phyloP scores from a whole-genome alignment of 2,113 vertebrate species.

The Chelonoidis abingdonii region DNA sequence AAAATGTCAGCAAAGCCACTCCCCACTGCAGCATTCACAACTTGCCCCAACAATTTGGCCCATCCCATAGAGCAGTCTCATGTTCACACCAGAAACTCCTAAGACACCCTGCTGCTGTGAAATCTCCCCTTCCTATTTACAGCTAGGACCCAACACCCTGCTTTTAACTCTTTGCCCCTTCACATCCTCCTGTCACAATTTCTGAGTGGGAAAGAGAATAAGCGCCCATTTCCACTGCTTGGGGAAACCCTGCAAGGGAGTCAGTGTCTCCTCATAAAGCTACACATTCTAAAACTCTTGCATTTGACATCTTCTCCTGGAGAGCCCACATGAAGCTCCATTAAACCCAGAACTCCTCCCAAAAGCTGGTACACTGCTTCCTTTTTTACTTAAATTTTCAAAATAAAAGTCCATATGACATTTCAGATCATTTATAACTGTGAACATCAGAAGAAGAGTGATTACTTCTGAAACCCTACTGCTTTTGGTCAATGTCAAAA shows the following conservation, averaged over 20 bases:
- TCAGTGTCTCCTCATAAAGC: not conserved
- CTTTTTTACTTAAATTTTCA: not conserved
- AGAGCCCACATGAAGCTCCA: not conserved
- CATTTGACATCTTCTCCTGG: not conserved
- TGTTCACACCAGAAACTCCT: not conserved
- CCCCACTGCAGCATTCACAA: not conserved
- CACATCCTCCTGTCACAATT: not conserved
- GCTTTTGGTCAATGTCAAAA: not conserved
- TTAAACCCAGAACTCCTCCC: not conserved
- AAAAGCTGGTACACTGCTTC: not conserved
- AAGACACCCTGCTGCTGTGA: not conserved
- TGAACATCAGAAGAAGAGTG: not conserved
- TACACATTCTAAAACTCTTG: conserved; percentile 3
- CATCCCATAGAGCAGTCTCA: not conserved
- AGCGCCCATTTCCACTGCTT: not conserved
- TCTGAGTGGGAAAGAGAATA: not conserved
- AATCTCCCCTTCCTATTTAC: accelerated
- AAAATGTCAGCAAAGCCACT: not conserved
- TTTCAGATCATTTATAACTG: not conserved
- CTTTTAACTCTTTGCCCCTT: not conserved
- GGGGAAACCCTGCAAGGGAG: not conserved
- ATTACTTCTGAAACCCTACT: not conserved
- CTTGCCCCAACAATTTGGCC: not conserved
- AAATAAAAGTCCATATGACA: not conserved
- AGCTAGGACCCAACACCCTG: not conserved